Evolutionary conservation across 2,113 vertebrate species (phyloP).

Genomic region (Chascanopsetta lugubris): DNA sequence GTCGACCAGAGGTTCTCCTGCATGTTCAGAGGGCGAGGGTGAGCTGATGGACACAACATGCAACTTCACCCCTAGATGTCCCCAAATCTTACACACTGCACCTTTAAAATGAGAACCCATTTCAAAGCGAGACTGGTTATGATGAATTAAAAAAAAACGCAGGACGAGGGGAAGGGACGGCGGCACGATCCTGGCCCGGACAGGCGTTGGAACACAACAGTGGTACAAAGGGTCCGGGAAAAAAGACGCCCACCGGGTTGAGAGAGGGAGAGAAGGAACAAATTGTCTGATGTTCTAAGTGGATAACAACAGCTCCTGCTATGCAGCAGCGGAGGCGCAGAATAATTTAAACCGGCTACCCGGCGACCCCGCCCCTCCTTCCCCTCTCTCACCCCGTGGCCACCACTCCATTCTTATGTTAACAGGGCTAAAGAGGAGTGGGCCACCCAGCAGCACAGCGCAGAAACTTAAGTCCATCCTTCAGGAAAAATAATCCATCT

Average conservation of each 20-base stretch:
- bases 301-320: conserved; percentile 82
- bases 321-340: conserved; percentile 74
- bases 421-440: conserved; percentile 79
- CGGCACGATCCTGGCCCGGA: conserved; percentile 19
- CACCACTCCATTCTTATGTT: conserved; percentile 83
- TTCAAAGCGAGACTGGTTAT: not conserved
- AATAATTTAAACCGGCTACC: conserved; percentile 81
- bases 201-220: conserved; percentile 22
- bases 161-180: not conserved
- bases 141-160: not conserved
- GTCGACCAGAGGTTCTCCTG: too few species aligned
- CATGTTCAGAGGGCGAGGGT: too few species aligned
- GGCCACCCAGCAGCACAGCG: conserved; percentile 82
- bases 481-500: conserved; percentile 80
- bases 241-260: conserved; percentile 60
- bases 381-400: conserved; percentile 37
- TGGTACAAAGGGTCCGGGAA: conserved; percentile 52
- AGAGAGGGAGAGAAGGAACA: conserved; percentile 62
- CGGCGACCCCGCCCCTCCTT: conserved; percentile 35
- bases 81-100: too few species aligned
- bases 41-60: too few species aligned
- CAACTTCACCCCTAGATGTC: too few species aligned
- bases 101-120: not conserved
- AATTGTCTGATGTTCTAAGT: conserved; percentile 77
- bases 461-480: conserved; percentile 78